Evolutionary conservation across 2,113 vertebrate genomes (phyloP).

Genomic region (Butorides virescens): DNA sequence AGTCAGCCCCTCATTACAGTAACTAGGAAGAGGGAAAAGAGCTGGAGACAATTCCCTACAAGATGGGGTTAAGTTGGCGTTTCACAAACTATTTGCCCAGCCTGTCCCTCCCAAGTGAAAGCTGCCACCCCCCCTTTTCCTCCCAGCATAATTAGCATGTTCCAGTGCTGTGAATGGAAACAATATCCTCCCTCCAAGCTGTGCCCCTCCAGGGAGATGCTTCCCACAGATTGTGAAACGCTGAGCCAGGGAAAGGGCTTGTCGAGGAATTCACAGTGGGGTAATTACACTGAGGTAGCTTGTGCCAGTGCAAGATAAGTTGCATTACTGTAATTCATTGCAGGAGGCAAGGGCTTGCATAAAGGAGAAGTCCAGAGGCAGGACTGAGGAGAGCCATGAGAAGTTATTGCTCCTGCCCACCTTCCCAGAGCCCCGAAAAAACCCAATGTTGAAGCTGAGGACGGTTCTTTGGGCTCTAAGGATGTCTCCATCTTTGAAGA

Average conservation of each 20-base stretch:
- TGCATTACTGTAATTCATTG: not conserved
- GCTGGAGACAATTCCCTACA: slow-evolving; percentile 53
- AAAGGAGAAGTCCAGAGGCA: not conserved
- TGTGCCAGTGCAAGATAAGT: not conserved
- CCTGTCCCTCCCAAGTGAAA: slow-evolving; percentile 51
- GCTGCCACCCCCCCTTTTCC: not conserved
- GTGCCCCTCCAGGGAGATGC: slow-evolving; percentile 60
- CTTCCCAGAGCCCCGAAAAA: not conserved
- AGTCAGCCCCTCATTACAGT: slow-evolving; percentile 65
- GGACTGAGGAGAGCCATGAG: not conserved
- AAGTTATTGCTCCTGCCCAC: not conserved
- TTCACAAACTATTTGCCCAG: slow-evolving; percentile 39
- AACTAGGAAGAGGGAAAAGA: slow-evolving; percentile 46
- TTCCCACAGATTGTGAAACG: slow-evolving; percentile 39
- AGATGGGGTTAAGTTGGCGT: slow-evolving; percentile 58
- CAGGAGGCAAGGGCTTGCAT: not conserved
- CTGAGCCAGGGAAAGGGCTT: slow-evolving; percentile 42
- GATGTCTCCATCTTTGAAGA: not conserved
- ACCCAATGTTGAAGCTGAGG: accelerated
- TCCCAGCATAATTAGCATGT: slow-evolving; percentile 42
- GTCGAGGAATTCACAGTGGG: slow-evolving; percentile 38
- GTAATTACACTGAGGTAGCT: not conserved
- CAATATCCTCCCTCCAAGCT: slow-evolving; percentile 59
- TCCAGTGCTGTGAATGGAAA: slow-evolving; percentile 55
- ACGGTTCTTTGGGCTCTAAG: accelerated